Conservation (phyloP, 2,888 invertebrate species). For the Macropis europaea region DNA sequence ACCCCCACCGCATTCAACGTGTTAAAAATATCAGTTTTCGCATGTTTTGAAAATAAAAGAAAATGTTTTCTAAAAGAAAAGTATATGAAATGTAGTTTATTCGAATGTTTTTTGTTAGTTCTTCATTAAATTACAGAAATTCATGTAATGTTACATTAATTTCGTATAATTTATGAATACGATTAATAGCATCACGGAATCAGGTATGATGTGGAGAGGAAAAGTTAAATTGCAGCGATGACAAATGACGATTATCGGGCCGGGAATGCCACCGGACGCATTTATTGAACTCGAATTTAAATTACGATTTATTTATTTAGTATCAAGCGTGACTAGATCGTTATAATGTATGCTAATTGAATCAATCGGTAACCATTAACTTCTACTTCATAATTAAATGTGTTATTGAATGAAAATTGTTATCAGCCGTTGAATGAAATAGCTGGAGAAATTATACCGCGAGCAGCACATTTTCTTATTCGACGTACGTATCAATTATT, state of each 20-base stretch:
- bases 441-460: conserved; percentile 12
- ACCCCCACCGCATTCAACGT: too few species aligned
- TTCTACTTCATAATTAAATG: conserved; percentile 60
- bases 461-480: conserved; percentile 3
- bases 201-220: too few species aligned
- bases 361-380: conserved; percentile 59
- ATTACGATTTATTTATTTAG: conserved; percentile 61
- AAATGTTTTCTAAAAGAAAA: too few species aligned
- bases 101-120: too few species aligned
- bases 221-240: conserved; percentile 32
- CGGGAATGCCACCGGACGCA: conserved; percentile 34
- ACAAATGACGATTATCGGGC: conserved; percentile 37
- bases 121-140: too few species aligned
- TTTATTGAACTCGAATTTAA: conserved; percentile 59
- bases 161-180: not conserved
- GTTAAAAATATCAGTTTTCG: too few species aligned
- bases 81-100: too few species aligned
- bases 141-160: too few species aligned
- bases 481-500: not conserved
- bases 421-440: conserved; percentile 32
- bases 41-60: too few species aligned
- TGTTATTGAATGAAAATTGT: conserved; percentile 53
- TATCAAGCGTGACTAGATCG: conserved; percentile 48
- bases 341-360: conserved; percentile 55
- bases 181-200: not conserved